These are phyloP conservation scores for Heliconius cydno DNA, from an alignment of 2,888 invertebrate species.

Conservation along the genomic window DNA sequence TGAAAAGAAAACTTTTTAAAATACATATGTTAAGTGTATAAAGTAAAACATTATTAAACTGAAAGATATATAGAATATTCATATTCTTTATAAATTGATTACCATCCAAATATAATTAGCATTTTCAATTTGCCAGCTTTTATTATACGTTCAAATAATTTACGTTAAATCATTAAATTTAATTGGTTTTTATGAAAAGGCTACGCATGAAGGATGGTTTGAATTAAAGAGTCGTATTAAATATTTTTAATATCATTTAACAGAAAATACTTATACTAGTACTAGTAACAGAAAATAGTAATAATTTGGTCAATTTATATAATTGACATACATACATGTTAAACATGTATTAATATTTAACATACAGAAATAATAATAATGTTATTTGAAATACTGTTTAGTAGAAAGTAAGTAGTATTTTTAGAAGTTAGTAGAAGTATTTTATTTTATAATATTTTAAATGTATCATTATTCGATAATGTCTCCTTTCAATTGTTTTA, in stretches of 20 bases:
- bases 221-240: conserved; percentile 9
- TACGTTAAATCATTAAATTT: conserved; percentile 33
- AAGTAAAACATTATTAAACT: neutral
- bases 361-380: too few species aligned
- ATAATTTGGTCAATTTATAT: neutral
- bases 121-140: conserved; percentile 40
- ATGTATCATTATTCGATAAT: too few species aligned
- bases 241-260: conserved; percentile 3
- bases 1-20: neutral
- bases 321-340: neutral
- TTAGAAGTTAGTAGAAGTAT: too few species aligned
- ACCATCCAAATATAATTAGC: conserved; percentile 40
- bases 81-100: conserved; percentile 36
- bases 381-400: neutral
- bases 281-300: neutral
- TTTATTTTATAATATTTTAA: too few species aligned
- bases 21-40: neutral
- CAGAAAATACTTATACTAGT: neutral
- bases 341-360: too few species aligned
- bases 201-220: conserved; percentile 1
- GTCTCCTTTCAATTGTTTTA: too few species aligned
- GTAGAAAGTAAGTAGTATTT: too few species aligned
- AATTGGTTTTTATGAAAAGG: conserved; percentile 30
- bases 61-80: neutral
- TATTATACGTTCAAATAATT: conserved; percentile 35